Base-by-base conservation (phyloP, 2,113 vertebrate genomes). In the Carlito syrichta region DNA sequence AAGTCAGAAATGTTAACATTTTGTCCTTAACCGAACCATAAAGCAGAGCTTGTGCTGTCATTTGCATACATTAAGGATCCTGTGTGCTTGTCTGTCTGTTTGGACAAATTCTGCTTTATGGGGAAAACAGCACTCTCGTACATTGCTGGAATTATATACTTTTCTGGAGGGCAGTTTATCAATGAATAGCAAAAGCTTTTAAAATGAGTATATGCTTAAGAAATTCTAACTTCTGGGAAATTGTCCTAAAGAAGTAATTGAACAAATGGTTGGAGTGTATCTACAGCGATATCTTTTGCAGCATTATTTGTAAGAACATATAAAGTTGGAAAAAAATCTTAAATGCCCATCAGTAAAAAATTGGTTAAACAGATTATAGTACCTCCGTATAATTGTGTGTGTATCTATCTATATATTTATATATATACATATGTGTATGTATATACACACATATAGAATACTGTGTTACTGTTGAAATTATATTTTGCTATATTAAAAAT, bases 1-100 rank as follows among this genome's bases (percentile, higher is more conserved):
- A 88, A 94, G 93, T 83, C 38, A 85, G 86, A 97, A 66, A 74
- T 45, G 82, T 77, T 89, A 94, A 62, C 14, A 10, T 52, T 84
- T 73, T 94, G 35, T 66, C 63, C 95, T 89, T 71, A 82, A 48
- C 62, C 19, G n/a, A 85, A 63, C 60, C 25, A 4, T 63, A n/a
- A 79, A 35, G 25, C 45, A 78, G 60, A 92, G 40, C 14, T 22
- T 54, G 25, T 71, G 16, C 40, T 86, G n/a, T 77, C 43, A 19
- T 83, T 63, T 17, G 35, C 40, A 13, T 58, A 25, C 12, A 25
- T 48, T 69, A 68, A 86, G 52, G 30, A 54, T 74, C 25, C 63
- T 66, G 16, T 6, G 4, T 54, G 14, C 25, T 86, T 69, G 8
- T 23, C 74, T 81, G 25, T 60, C 40, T 58, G 74, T 66, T 68